These are phyloP conservation scores for Drosophila sordidapex DNA, from an alignment of 2,888 invertebrate species.

Conservation along the genomic window DNA sequence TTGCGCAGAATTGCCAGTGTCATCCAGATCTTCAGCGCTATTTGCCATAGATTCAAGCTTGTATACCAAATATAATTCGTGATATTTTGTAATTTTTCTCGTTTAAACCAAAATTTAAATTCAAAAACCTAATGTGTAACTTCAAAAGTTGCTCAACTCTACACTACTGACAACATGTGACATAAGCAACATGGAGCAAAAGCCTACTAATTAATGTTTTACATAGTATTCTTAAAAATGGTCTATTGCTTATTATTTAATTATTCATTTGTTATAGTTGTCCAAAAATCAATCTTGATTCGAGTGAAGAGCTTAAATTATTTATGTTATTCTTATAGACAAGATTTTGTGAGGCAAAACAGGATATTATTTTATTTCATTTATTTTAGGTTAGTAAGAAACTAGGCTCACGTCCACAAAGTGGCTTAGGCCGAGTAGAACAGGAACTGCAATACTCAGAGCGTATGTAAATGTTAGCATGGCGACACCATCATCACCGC, in stretches of 20 bases:
- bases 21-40: too few relatives aligned
- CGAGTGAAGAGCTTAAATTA: background rate
- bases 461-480: conserved; percentile 30
- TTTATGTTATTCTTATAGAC: background rate
- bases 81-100: background rate
- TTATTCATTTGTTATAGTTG: background rate
- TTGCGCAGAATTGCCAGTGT: background rate
- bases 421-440: conserved; percentile 30
- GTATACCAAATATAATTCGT: background rate
- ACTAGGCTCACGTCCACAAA: conserved; percentile 10
- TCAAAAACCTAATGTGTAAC: background rate
- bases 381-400: background rate
- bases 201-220: background rate
- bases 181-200: background rate
- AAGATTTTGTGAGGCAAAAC: background rate
- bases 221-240: background rate
- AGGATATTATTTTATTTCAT: background rate
- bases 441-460: conserved; percentile 48
- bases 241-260: background rate
- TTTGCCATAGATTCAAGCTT: background rate
- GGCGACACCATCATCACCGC: conserved; percentile 48
- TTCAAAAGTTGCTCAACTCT: background rate
- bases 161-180: background rate
- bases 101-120: background rate
- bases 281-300: background rate